Base-by-base conservation (phyloP, 2,797 vertebrate species). In the Psittacula echo region DNA sequence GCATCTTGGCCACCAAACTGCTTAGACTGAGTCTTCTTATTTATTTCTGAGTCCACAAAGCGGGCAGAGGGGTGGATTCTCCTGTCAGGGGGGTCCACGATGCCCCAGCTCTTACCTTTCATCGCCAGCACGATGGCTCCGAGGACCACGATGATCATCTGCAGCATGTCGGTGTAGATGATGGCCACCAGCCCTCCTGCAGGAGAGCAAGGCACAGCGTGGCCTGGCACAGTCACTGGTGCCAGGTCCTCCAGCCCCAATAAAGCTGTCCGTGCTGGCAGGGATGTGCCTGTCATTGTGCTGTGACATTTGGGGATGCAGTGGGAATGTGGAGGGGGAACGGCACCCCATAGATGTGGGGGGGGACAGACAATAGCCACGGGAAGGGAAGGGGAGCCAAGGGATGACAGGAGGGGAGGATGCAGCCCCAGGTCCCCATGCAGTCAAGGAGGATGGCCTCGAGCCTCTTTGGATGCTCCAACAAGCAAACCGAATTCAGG, bases 101-200 rank as follows among this genome's bases (percentile, higher is more conserved):
- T n/a, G n/a, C 5, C 68, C 42, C 47, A 66, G 74, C 70, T 60
- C 96, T 89, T 95, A 99, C 99, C 99, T 95, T 97, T 99, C 89
- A 98, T 97, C 0, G 98, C 98, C 86, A 99, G 97, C 95, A 99
- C 95, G 23, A 98, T 56, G 2, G 99, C 98, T 37, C 99, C 99
- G 0, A 98, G 87, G n/a, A 99, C 98, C 99, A 99, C 98, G 96
- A 99, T 97, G 34, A 99, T 89, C 0, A 98, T 99, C 96, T 99
- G 99, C 58, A 99, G 98, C 0, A 98, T 97, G 2, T 99, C 99
- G 0, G 99, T 99, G 97, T 99, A 99, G 96, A 99, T 99, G 87
- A 99, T 99, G 3, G 99, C 99, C 2, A 98, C 98, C 67, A 99
- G 98, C 19, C 99, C 99, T 68, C 99, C 99, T 99, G 97, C 20